phyloP scores from a whole-genome alignment of 2,888 invertebrate species.

The Neoscelio sp. region DNA sequence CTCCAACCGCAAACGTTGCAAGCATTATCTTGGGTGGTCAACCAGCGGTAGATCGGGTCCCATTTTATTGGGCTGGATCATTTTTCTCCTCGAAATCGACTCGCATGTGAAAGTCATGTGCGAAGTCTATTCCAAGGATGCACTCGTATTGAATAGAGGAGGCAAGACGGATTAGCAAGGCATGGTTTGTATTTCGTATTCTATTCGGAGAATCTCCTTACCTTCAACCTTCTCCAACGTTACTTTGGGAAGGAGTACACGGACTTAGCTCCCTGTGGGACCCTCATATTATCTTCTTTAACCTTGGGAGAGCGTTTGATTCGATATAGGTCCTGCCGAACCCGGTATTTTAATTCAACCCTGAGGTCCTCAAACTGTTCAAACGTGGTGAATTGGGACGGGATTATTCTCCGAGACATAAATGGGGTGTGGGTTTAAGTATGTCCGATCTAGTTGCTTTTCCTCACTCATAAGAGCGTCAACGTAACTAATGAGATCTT shows the following conservation, averaged over 20 bases:
- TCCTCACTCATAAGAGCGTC: no score
- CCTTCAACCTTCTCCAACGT: background rate
- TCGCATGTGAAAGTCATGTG: background rate
- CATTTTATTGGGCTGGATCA: no score
- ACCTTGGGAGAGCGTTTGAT: no score
- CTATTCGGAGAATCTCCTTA: background rate
- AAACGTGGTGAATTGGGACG: no score
- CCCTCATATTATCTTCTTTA: background rate
- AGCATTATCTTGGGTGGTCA: no score
- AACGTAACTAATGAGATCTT: constrained; percentile 5
- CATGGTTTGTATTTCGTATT: background rate
- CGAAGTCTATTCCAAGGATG: constrained; percentile 3
- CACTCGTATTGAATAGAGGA: background rate
- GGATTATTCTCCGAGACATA: no score
- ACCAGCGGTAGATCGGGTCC: no score
- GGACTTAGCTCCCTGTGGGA: background rate
- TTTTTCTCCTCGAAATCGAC: background rate
- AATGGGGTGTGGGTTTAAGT: no score
- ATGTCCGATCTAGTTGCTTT: no score
- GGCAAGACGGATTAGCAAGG: background rate
- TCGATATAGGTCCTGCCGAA: background rate
- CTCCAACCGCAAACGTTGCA: no score
- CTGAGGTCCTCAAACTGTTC: no score
- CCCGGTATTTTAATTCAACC: background rate
- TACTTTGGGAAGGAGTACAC: background rate